Conservation (phyloP, 1,140 invertebrate species). For the Nomia melanderi region DNA sequence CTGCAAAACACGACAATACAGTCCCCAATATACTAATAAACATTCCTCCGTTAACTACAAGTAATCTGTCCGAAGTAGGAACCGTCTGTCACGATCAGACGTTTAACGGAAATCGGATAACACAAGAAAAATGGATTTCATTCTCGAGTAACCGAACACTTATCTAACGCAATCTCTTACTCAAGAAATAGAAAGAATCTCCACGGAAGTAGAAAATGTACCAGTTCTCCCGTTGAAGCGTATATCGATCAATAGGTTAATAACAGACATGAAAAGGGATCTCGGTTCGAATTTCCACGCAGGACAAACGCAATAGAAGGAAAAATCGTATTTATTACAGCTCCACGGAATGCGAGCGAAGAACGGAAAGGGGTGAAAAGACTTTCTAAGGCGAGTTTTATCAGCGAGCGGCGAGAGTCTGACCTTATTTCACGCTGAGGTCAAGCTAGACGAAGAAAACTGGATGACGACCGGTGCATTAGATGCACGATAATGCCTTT, state of each 20-base stretch:
- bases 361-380: conserved; percentile 62
- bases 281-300: not conserved
- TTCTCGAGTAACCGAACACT: no score
- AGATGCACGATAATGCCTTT: conserved; percentile 22
- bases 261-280: not conserved
- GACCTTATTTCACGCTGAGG: conserved; percentile 55
- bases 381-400: conserved; percentile 65
- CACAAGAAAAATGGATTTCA: no score
- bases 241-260: not conserved
- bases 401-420: conserved; percentile 62
- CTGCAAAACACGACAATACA: no score
- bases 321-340: conserved; percentile 39
- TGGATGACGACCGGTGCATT: conserved; percentile 20
- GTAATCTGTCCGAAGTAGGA: no score
- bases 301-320: conserved; percentile 11
- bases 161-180: no score
- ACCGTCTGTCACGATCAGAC: no score
- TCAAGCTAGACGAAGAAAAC: conserved; percentile 37
- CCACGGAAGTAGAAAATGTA: no score
- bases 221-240: not conserved
- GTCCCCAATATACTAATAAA: no score
- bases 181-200: no score
- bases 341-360: conserved; percentile 32
- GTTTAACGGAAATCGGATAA: no score
- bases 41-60: no score